A percentile compares a stretch with the other conserved stretches of the same genome.
Evolutionary conservation across 2,113 vertebrate species (phyloP).

Genomic region (Leiothrix lutea): DNA sequence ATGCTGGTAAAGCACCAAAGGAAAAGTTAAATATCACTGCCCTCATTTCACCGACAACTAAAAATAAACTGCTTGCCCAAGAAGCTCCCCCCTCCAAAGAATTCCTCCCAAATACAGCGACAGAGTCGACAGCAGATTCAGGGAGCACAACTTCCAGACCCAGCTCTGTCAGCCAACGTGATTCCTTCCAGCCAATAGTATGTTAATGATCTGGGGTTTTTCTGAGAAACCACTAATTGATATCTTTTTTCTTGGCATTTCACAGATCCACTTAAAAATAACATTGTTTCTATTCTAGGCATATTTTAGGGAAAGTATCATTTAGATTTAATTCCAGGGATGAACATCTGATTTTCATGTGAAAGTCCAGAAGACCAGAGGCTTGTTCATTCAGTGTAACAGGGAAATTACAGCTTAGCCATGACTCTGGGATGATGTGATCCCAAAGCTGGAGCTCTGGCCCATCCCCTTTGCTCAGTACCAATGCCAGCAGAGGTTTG

Average conservation of each 20-base stretch:
- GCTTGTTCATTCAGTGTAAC: neutral
- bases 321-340: neutral
- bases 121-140: neutral
- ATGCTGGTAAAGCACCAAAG: neutral
- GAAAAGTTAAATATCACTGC: neutral
- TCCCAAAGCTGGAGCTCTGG: neutral
- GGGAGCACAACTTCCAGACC: neutral
- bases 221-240: constrained; percentile 27
- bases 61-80: neutral
- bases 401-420: neutral
- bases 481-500: neutral
- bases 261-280: neutral
- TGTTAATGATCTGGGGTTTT: neutral
- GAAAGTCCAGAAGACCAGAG: neutral
- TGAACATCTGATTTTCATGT: neutral
- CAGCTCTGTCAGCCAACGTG: neutral
- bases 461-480: neutral
- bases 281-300: neutral
- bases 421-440: neutral
- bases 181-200: neutral
- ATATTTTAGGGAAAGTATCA: neutral
- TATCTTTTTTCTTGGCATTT: neutral
- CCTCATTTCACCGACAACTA: neutral
- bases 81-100: neutral
- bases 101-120: neutral